Base-by-base conservation (phyloP, 2,888 invertebrate genomes). In the Eupithecia vulgata region DNA sequence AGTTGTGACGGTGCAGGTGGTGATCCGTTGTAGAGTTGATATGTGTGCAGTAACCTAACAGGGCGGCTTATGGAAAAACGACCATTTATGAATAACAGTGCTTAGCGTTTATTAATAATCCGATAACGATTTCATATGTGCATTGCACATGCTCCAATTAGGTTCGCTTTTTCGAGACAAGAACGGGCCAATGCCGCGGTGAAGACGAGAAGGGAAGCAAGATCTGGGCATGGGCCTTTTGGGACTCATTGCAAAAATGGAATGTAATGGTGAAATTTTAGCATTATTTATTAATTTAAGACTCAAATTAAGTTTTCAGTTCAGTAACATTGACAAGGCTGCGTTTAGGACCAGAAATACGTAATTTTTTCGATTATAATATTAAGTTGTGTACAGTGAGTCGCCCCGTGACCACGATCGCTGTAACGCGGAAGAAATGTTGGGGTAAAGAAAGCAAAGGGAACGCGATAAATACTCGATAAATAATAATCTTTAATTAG, bases 51-150 rank as follows among this genome's bases (percentile, higher is more conserved):
- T 5, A 57, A 57, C 57, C 57, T 12, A 10, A 74, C 75, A 78
- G 57, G 74, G 67, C 72, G 75, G 70, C 61, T 73, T 68, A 68
- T 73, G 68, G 76, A 69, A 75, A 77, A 79, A 78, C 73, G 76
- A 79, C 71, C 75, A 72, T 72, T 76, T 72, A 69, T 62, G 73
- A 76, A 76, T 73, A 68, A 75, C 75, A 73, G 70, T 73, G 76
- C 72, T 75, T 71, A 79, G 73, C 77, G 77, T 71, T 73, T 75
- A 76, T 77, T 78, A 77, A 80, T 77, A 74, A 68, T 34, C 68
- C 62, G 72, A 79, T 75, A 76, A 73, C 71, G 71, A 70, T 74
- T 74, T 74, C 68, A 70, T 57, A 57, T 57, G 25, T 77, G 74
- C 67, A 76, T 71, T 80, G 72, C 74, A 65, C 74, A 72, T 69